phyloP scores from a whole-genome alignment of 2,888 invertebrate species.

The Notodonta ziczac region DNA sequence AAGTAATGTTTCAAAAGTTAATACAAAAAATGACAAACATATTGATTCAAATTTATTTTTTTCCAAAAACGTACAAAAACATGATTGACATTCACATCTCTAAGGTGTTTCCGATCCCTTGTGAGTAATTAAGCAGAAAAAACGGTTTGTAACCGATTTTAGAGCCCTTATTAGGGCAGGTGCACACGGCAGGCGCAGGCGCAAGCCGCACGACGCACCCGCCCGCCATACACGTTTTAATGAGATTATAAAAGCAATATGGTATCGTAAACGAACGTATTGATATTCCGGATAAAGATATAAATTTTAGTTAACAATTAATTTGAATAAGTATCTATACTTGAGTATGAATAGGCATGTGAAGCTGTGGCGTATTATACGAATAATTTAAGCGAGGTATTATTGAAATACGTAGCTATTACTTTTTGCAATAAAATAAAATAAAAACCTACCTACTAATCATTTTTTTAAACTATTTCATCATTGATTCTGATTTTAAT shows the following conservation, averaged over 20 bases:
- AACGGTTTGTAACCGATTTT: slow-evolving; percentile 52
- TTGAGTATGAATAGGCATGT: too few relatives aligned
- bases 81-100: slow-evolving; percentile 8
- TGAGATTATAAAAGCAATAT: slow-evolving; percentile 76
- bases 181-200: slow-evolving; percentile 53
- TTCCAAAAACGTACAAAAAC: neutral
- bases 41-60: too few relatives aligned
- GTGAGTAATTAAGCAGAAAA: slow-evolving; percentile 43
- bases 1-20: too few relatives aligned
- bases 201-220: slow-evolving; percentile 31
- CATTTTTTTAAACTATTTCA: too few relatives aligned
- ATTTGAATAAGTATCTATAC: too few relatives aligned
- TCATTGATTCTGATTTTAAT: too few relatives aligned
- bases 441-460: too few relatives aligned
- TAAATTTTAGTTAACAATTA: slow-evolving; percentile 18
- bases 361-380: too few relatives aligned
- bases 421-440: too few relatives aligned
- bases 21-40: too few relatives aligned
- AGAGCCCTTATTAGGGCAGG: slow-evolving; percentile 49
- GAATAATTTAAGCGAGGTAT: too few relatives aligned
- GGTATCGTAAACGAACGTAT: slow-evolving; percentile 48
- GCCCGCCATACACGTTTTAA: slow-evolving; percentile 53
- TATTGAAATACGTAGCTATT: too few relatives aligned
- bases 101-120: slow-evolving; percentile 30
- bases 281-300: slow-evolving; percentile 40